phyloP scores from a whole-genome alignment of 1,140 invertebrate species.

The Caenorhabditis inopinata region DNA sequence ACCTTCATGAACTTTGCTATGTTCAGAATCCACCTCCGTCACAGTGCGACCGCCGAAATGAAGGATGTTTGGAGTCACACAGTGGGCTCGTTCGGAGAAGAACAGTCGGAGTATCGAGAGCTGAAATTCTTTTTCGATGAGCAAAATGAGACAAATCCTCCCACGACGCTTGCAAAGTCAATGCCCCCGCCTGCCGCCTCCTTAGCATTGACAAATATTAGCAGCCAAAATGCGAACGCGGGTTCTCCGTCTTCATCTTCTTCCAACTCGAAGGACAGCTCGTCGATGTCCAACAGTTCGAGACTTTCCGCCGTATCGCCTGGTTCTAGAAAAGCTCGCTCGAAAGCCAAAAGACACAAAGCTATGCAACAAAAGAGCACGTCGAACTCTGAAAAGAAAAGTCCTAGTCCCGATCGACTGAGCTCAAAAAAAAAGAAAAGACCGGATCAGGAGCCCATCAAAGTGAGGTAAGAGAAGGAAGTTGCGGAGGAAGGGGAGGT shows the following conservation, averaged over 20 bases:
- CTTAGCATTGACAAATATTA: too few species aligned
- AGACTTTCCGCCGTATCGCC: too few species aligned
- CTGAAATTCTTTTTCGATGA: neutral
- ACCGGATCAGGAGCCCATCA: neutral
- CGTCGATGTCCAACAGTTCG: neutral
- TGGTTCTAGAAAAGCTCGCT: neutral
- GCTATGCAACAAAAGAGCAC: neutral
- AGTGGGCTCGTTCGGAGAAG: neutral
- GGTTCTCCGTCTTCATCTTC: neutral
- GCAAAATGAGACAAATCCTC: neutral
- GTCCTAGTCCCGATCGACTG: neutral
- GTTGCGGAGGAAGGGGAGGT: too few species aligned
- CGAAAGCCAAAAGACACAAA: neutral
- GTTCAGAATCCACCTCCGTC: neutral
- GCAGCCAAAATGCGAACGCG: too few species aligned
- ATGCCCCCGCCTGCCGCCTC: too few species aligned
- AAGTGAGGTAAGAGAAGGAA: too few species aligned
- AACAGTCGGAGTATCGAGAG: constrained; percentile 1
- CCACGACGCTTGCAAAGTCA: neutral
- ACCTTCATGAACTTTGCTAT: too few species aligned
- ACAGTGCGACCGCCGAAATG: neutral
- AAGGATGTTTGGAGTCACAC: neutral
- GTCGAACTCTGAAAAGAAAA: neutral
- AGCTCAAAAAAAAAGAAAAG: neutral
- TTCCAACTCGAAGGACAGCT: too few species aligned